Evolutionary conservation across 2,797 vertebrate species (phyloP), one percentile per base, ranked within the genome.

Genomic region (Euthynnus affinis): DNA sequence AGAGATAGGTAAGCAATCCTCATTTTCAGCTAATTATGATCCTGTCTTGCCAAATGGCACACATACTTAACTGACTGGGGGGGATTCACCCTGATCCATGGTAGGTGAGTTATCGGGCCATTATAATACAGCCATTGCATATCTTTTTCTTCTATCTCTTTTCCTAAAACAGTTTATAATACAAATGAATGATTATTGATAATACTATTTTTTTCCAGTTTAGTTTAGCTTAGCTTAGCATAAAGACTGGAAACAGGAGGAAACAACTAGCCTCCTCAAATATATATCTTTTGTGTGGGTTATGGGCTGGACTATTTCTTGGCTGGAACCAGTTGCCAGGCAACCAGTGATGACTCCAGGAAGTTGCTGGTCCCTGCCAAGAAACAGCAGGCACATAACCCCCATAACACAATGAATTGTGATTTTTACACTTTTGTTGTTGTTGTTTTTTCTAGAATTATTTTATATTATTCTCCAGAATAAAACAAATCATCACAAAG

Each of bases 11-110:
- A 71, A 85, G 74, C 66, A 55, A 23, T 40, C 85, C 87, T 89
- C 63, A 88, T 87, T 85, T 82, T 65, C 73, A 61, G 48, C 57
- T 83, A 86, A 90, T 87, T 86, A 79, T 40, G 29, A 10, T 32
- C 40, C 51, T 46, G 52, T 72, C 56, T 87, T 9, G 6, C 73
- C 57, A 71, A 84, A 73, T 67, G 51, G 34, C 27, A 37, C 6
- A 32, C 58, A 60, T 10, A 59, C 22, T 74, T 48, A 10, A 62
- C 58, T 59, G 67, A 81, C 32, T 15, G 63, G 71, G 44, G 29
- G 27, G 27, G 27, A 32, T 32, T 32, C 27, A 84, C 69, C 23
- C 48, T 67, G 34, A 71, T 57, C 62, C 68, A 80, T 68, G 34
- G 52, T 22, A 53, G n/a, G 18, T 29, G 22, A 40, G 1, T 27